These are phyloP conservation scores for Lerista edwardsae DNA, from an alignment of 2,797 vertebrate species.

Conservation along the genomic window DNA sequence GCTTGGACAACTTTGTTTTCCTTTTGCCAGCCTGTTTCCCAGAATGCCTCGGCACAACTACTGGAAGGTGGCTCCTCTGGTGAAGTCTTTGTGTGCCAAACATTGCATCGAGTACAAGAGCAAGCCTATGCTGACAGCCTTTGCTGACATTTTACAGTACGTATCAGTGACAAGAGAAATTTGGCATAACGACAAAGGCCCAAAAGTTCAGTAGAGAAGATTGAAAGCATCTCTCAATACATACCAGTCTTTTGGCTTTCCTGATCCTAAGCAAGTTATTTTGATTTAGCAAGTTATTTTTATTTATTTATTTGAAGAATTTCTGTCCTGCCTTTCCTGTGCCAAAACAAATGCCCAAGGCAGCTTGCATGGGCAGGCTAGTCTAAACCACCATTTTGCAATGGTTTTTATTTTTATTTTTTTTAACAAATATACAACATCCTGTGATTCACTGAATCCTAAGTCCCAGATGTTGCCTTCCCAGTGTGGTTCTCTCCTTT, in stretches of 20 bases:
- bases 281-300: too few species aligned
- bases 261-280: background rate
- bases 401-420: too few species aligned
- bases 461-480: too few species aligned
- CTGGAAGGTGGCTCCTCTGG: constrained; percentile 79
- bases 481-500: too few species aligned
- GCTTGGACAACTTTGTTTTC: background rate
- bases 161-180: constrained; percentile 39
- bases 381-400: too few species aligned
- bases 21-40: constrained; percentile 75
- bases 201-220: background rate
- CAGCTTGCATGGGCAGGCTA: too few species aligned
- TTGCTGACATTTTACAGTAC: constrained; percentile 79
- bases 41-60: constrained; percentile 80
- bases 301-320: too few species aligned
- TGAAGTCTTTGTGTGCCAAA: constrained; percentile 79
- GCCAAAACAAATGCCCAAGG: too few species aligned
- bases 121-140: constrained; percentile 76
- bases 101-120: constrained; percentile 74
- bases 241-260: background rate
- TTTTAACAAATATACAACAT: too few species aligned
- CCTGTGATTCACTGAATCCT: too few species aligned
- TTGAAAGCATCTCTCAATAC: too few species aligned
- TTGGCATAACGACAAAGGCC: rapidly evolving
- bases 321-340: too few species aligned